A percentile compares a stretch with the other conserved stretches of the same genome.
Conservation (phyloP, 2,888 invertebrate species). For the Apeira syringaria region DNA sequence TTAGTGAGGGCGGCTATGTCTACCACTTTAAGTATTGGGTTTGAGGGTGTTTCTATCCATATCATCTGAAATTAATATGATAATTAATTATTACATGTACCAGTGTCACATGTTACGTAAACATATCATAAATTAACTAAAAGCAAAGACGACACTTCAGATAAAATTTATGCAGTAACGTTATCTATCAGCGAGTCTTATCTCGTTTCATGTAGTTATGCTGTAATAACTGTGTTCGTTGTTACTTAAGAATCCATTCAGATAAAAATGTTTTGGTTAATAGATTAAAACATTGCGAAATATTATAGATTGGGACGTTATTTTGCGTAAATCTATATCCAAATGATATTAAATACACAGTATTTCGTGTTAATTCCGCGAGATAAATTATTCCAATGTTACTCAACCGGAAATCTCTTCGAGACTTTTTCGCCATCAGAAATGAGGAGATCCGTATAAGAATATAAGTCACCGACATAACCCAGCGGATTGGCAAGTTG, state of each 20-base stretch:
- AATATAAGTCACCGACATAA: no score
- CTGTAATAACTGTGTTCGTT: slow-evolving; percentile 14
- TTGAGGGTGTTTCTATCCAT: slow-evolving; percentile 98
- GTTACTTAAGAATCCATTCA: slow-evolving; percentile 23
- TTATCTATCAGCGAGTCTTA: slow-evolving; percentile 26
- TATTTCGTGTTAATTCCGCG: no score
- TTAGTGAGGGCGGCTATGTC: slow-evolving; percentile 91
- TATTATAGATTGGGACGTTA: no score
- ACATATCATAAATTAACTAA: background rate
- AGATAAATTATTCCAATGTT: no score
- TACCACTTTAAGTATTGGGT: slow-evolving; percentile 94
- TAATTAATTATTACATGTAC: no score
- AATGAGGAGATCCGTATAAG: no score
- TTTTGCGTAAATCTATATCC: no score
- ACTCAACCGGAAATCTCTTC: no score
- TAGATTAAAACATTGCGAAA: slow-evolving; percentile 18
- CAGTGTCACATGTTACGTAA: background rate
- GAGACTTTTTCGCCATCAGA: no score
- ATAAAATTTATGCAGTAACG: slow-evolving; percentile 9
- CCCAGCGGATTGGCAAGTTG: no score
- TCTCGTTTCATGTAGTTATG: slow-evolving; percentile 26
- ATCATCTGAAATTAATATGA: slow-evolving; percentile 84
- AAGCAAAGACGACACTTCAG: background rate
- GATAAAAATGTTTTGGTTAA: slow-evolving; percentile 42
- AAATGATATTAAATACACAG: no score